Conservation (phyloP, 2,888 invertebrate species). For the Orchesella flavescens region DNA sequence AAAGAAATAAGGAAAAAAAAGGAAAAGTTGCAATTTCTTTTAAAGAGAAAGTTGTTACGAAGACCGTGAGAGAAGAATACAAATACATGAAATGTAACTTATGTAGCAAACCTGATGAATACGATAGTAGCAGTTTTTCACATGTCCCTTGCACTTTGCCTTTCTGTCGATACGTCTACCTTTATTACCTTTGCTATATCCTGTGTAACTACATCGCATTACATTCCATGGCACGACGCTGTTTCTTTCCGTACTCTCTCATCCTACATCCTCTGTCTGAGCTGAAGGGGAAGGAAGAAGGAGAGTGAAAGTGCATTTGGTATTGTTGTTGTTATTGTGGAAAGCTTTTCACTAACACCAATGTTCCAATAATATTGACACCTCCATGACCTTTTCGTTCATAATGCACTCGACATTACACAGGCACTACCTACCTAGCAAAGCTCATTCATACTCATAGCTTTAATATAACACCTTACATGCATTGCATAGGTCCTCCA, state of each 20-base stretch:
- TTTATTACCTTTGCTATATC: constrained; percentile 46
- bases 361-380: constrained; percentile 46
- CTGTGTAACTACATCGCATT: neutral
- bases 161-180: constrained; percentile 53
- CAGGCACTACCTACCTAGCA: neutral
- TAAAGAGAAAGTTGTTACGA: constrained; percentile 58
- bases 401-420: neutral
- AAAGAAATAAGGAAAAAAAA: neutral
- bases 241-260: neutral
- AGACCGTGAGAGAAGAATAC: constrained; percentile 52
- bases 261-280: neutral
- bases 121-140: constrained; percentile 48
- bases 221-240: neutral
- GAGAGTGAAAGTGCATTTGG: constrained; percentile 2
- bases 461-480: neutral
- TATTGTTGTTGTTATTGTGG: constrained; percentile 29
- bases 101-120: constrained; percentile 60
- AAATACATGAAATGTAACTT: constrained; percentile 53
- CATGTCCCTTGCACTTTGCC: constrained; percentile 55
- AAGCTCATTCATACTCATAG: neutral
- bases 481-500: neutral
- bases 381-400: constrained; percentile 29
- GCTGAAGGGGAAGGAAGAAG: neutral
- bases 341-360: constrained; percentile 22
- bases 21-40: constrained; percentile 58